Percentiles rank a stretch among this genome's conserved stretches.
Conservation (phyloP, 2,113 vertebrate species). For the Merops nubicus region DNA sequence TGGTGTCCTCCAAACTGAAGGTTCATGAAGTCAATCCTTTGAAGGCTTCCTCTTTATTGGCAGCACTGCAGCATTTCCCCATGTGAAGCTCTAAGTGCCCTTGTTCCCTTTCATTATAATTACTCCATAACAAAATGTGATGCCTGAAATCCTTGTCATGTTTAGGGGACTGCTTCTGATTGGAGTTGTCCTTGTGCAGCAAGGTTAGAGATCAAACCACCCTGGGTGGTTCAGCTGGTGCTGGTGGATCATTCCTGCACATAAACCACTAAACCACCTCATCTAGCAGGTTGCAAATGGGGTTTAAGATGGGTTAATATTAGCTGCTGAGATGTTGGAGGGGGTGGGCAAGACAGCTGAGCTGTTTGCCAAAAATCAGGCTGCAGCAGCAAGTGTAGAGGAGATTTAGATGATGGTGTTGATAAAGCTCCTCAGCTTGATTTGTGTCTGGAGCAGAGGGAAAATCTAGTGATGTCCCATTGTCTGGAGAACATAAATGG, state of each 20-base stretch:
- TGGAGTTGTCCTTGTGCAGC: background rate
- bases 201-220: background rate
- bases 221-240: background rate
- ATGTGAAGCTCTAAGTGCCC: background rate
- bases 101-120: background rate
- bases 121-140: background rate
- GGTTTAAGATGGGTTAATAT: background rate
- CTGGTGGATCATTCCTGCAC: background rate
- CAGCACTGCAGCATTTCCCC: background rate
- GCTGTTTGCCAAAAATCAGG: background rate
- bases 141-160: background rate
- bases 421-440: constrained; percentile 7
- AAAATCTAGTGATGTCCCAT: constrained; percentile 21
- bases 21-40: rapidly evolving
- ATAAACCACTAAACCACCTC: background rate
- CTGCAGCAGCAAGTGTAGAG: background rate
- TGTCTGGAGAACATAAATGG: constrained; percentile 24
- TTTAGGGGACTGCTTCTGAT: background rate
- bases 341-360: background rate
- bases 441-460: background rate
- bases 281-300: background rate
- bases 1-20: background rate
- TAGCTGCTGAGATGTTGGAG: background rate
- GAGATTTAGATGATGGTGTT: background rate
- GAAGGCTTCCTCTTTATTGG: background rate